A percentile compares a stretch with the other conserved stretches of the same genome.
Evolutionary conservation across 2,113 vertebrate genomes (phyloP).

Genomic region (Harpagus bidentatus): DNA sequence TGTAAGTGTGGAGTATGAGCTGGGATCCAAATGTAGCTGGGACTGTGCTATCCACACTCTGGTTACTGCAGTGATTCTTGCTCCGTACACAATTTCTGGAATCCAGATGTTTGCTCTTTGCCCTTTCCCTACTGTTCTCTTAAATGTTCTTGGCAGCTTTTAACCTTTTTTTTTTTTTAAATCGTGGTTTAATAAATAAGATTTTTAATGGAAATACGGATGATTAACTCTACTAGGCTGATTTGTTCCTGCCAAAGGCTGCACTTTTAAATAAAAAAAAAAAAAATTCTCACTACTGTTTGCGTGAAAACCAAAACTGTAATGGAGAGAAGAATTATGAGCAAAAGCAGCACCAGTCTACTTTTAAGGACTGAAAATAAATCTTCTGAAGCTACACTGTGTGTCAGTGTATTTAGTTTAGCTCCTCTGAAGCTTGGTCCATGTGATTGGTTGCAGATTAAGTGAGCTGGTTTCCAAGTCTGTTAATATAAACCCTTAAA

Average conservation of each 20-base stretch:
- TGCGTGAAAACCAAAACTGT: constrained; percentile 31
- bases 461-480: not conserved
- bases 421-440: not conserved
- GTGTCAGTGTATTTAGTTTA: not conserved
- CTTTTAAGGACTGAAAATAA: constrained; percentile 51
- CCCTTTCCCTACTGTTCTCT: not conserved
- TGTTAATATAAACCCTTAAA: constrained; percentile 57
- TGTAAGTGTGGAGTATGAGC: not conserved
- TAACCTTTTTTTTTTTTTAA: not conserved
- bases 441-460: not conserved
- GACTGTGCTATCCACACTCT: not conserved
- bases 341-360: constrained; percentile 5
- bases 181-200: constrained; percentile 25
- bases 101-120: constrained; percentile 18
- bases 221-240: constrained; percentile 44
- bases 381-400: constrained; percentile 4
- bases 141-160: constrained; percentile 36
- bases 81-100: not conserved
- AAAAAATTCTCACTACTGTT: not conserved
- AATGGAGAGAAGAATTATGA: not conserved
- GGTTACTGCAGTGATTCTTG: not conserved
- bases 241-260: constrained; percentile 52
- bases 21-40: not conserved
- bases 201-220: constrained; percentile 7
- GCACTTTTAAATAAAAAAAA: not conserved